Evolutionary conservation across 2,888 invertebrate genomes (phyloP), one percentile per base, ranked within the genome.

Genomic region (Hololepta plana): DNA sequence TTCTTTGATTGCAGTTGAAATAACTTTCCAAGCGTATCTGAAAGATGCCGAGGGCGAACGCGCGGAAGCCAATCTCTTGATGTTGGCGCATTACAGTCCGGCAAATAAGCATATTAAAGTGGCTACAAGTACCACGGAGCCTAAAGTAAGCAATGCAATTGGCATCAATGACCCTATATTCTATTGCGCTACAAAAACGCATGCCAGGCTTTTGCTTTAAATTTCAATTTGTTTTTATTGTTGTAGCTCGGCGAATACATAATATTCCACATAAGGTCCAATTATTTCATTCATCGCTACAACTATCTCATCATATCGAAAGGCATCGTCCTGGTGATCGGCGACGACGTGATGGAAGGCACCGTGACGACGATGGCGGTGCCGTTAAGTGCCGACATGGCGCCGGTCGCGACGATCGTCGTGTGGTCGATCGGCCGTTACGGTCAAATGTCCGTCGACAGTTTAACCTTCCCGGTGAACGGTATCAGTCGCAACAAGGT

Each of bases 381-480:
- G 33, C 72, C 79, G 1, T 55, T 85, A 24, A 77, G 80, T 17
- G 72, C 84, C 3, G 85, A 85, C 60, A 84, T 87, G 85, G 82
- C 93, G 5, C 95, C 95, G 0, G 80, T 80, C 12, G 76, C 91
- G 8, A 88, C 90, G 0, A 67, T 87, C 16, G 69, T 91, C 11
- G 85, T 85, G 24, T 95, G 90, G 69, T 72, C 80, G 49, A 70
- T 88, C 1, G 75, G 74, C 4, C 68, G 68, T 8, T 72, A 77
- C 38, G 88, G 84, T 0, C 79, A 80, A 42, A 10, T 10, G 8
- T 70, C 90, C 1, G 84, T 84, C 0, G 95, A 95, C 58, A 82
- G 87, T 30, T 60, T 95, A 30, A 91, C 91, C n/a, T 90, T 93
- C 62, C 88, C 90, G 1, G 91, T 95, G 13, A 88, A 93, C 55